These are phyloP conservation scores for Xenotilapia leptura DNA, from an alignment of 2,113 vertebrate species.

Conservation along the genomic window DNA sequence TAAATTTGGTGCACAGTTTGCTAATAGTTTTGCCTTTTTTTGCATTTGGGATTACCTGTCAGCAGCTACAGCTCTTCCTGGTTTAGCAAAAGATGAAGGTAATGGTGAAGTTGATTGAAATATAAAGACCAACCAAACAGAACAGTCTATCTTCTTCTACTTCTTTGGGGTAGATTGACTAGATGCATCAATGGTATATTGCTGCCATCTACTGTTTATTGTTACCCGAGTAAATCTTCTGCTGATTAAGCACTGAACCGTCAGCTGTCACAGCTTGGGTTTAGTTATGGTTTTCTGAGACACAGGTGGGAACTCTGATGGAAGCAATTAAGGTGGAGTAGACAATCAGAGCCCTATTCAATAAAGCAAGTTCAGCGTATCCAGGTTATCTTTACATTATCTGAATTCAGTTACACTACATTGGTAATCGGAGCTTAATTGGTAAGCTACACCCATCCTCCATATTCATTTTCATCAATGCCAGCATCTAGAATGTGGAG, in stretches of 20 bases:
- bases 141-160: background rate
- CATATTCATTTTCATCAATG: background rate
- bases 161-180: background rate
- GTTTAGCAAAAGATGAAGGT: background rate
- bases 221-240: background rate
- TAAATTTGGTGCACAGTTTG: background rate
- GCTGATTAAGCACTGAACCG: background rate
- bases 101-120: background rate
- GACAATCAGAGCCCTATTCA: background rate
- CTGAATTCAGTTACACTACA: background rate
- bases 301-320: background rate
- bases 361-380: background rate
- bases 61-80: background rate
- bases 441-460: background rate
- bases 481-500: background rate
- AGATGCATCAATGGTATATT: background rate
- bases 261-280: background rate
- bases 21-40: background rate
- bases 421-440: background rate
- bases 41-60: background rate
- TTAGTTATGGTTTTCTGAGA: background rate
- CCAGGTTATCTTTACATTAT: background rate
- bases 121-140: background rate
- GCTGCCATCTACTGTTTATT: background rate
- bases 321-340: background rate